These are phyloP conservation scores for Zaprionus lachaisei DNA, from an alignment of 1,140 invertebrate species.

Conservation along the genomic window DNA sequence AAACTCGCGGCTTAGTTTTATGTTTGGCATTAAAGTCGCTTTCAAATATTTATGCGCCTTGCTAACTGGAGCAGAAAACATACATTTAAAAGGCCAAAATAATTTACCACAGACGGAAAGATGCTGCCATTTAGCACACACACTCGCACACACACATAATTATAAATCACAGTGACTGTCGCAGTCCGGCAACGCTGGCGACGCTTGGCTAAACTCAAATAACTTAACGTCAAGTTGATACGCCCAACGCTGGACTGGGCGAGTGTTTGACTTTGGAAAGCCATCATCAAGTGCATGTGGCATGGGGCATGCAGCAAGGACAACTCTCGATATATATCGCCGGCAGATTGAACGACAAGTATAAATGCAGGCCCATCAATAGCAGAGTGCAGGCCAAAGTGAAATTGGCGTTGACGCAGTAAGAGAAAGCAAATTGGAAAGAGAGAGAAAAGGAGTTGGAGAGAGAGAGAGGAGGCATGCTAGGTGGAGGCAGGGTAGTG, in stretches of 20 bases:
- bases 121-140: slow-evolving; percentile 42
- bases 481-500: not conserved
- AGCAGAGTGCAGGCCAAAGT: slow-evolving; percentile 59
- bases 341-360: slow-evolving; percentile 72
- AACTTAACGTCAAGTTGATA: slow-evolving; percentile 75
- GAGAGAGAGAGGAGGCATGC: not conserved
- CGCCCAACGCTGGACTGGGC: slow-evolving; percentile 53
- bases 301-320: slow-evolving; percentile 6
- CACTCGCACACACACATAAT: slow-evolving; percentile 34
- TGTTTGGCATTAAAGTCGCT: slow-evolving; percentile 38
- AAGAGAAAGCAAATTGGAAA: not conserved
- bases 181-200: slow-evolving; percentile 9
- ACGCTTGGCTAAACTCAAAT: slow-evolving; percentile 68
- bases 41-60: slow-evolving; percentile 62
- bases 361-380: slow-evolving; percentile 74
- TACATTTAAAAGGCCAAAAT: slow-evolving; percentile 42
- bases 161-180: slow-evolving; percentile 57
- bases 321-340: slow-evolving; percentile 53
- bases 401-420: slow-evolving; percentile 60
- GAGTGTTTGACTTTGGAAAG: slow-evolving; percentile 57
- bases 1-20: slow-evolving; percentile 15
- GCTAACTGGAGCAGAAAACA: slow-evolving; percentile 50
- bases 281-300: slow-evolving; percentile 70
- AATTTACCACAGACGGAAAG: slow-evolving; percentile 34
- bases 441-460: not conserved